Base-by-base conservation (phyloP, 1,140 invertebrate species). In the Brachionus asplanchnoidis region DNA sequence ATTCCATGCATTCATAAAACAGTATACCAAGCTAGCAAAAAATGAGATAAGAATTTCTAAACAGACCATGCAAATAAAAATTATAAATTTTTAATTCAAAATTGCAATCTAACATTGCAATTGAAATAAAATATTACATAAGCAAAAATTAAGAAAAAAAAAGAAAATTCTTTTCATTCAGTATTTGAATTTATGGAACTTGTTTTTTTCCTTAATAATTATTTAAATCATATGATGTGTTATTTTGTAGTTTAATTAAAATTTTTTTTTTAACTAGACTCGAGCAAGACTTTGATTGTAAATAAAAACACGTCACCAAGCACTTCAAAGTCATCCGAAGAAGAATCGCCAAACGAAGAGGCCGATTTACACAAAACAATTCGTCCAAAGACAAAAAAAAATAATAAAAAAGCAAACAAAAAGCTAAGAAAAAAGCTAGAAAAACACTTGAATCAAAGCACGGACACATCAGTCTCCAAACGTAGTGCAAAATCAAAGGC, bases 401-500 rank as follows among this genome's bases (percentile, higher is more conserved):
- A 12, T 9, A 28, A 53, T 46, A 77, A 77, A 77, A 77, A 77
- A 50, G 6, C 2, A 3, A 77, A 28, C 40, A 50, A 50, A 77
- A 77, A 77, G 14, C 20, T 50, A 0, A 28, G 17, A 9, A 77
- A 50, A 50, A 46, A 77, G 42, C 44, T 77, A 2, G 44, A 77
- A 77, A 50, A 46, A 28, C 40, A 77, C 23, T 50, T 77, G 11
- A 50, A 12, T 28, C 68, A 73, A 73, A 50, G 12, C 20, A 8
- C 42, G 11, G 44, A 77, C 5, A 26, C 26, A 26, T 26, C 26
- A 20, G 46, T n/a, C 0, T 50, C 73, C 23, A 77, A 77, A 26
- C 73, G 73, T 46, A 77, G 73, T 50, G 73, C 73, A 14, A 77
- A 77, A 77, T 77, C 73, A 23, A 77, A 50, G 50, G 73, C 73